Conservation (phyloP, 2,888 invertebrate genomes). For the Nomada hirtipes region DNA sequence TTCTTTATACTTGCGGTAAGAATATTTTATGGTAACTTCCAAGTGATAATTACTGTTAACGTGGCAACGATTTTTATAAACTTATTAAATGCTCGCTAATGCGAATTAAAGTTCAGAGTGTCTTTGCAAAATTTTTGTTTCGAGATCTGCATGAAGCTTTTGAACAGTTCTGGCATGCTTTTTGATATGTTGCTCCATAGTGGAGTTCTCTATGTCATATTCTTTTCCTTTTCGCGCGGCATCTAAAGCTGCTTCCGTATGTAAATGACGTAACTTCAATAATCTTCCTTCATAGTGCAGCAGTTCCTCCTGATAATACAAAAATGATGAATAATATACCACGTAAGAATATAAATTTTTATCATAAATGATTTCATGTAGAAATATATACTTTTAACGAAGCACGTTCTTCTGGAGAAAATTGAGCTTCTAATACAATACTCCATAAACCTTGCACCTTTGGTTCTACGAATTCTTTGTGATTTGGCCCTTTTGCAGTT, state of each 20-base stretch:
- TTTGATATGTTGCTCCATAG: conserved; percentile 89
- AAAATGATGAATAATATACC: conserved; percentile 23
- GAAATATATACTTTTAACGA: conserved; percentile 89
- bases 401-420: conserved; percentile 92
- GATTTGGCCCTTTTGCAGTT: conserved; percentile 91
- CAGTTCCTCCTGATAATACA: conserved; percentile 88
- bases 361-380: background rate
- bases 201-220: conserved; percentile 82
- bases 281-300: conserved; percentile 94
- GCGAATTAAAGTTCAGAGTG: conserved; percentile 90
- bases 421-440: conserved; percentile 91
- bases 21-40: conserved; percentile 10
- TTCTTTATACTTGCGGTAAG: background rate
- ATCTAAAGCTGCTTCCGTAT: conserved; percentile 92
- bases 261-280: conserved; percentile 92
- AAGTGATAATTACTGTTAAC: conserved; percentile 5
- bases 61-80: conserved; percentile 7
- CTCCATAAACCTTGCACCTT: conserved; percentile 96
- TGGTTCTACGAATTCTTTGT: conserved; percentile 95
- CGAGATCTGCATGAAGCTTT: conserved; percentile 92
- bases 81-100: conserved; percentile 64
- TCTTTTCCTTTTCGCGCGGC: conserved; percentile 88
- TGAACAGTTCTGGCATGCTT: conserved; percentile 94
- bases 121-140: conserved; percentile 90
- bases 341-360: background rate